Evolutionary conservation across 2,888 invertebrate species (phyloP), one percentile per base, ranked within the genome.

Genomic region (Latheticus oryzae): DNA sequence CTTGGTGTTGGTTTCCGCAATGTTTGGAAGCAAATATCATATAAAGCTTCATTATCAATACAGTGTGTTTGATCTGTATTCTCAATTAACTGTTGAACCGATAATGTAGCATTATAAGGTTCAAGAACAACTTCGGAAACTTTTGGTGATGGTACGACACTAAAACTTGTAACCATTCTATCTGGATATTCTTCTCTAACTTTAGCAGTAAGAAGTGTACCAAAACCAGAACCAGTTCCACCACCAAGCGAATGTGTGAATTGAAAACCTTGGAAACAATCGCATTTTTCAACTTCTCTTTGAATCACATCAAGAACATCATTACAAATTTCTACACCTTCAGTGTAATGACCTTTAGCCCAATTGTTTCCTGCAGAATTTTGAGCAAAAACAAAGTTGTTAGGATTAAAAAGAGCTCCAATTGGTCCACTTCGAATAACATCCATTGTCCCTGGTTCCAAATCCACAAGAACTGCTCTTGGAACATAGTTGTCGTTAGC

Each of bases 11-110:
- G 83, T 3, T 93, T 83, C 69, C 91, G 87, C 63, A 94, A 80
- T 1, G 93, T 94, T 59, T 93, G 82, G 84, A 93, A 93, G 83
- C 93, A 93, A 73, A 93, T 93, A 78, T 93, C 91, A 79, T 93
- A 93, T 5, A 93, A 82, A 40, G 93, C 93, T 76, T 93, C 93
- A 78, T 93, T 93, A 80, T 93, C 93, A 73, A 93, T 93, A 76
- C 93, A 93, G 79, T 89, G 92, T 0, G 93, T 92, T 74, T 91
- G 91, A 72, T 93, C 93, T 5, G 92, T 92, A 78, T 92, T 92
- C 78, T 93, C 93, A 2, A 93, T 91, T 52, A 94, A 82, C 76
- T 92, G 91, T 73, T 92, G 91, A 1, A 91, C 89, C 1, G 93
- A 92, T 16, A 93, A 83, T 7, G 92, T 93, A 45, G 93, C 93